Base-by-base conservation (phyloP, 2,888 invertebrate species). In the Dryobotodes eremita region DNA sequence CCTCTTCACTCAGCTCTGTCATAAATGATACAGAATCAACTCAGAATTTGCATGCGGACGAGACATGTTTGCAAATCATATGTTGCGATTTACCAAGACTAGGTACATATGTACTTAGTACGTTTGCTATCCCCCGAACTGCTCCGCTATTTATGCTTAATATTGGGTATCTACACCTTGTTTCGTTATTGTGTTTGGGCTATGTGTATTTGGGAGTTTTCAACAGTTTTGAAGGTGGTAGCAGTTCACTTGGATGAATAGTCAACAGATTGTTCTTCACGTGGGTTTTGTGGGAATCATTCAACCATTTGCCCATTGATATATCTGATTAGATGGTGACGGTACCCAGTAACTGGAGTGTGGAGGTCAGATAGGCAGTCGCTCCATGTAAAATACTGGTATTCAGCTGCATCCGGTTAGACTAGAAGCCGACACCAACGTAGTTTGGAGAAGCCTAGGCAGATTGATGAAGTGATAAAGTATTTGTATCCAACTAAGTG, bases 51-150 rank as follows among this genome's bases (percentile, higher is more conserved):
- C 92, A 92, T 91, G 89, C 77, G 88, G 86, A 90, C 90, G 92
- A 90, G 92, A 90, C 90, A 89, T 92, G 93, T 91, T 92, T 93
- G 91, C 91, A 90, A 93, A 93, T 92, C 92, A 92, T 92, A 92
- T 92, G 93, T 92, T 92, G 84, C 90, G 90, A 84, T 87, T 87
- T 88, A 87, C 88, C 80, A 81, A 85, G 84, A 82, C 83, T 85
- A 77, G 80, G 85, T 89, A 86, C 85, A 83, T 71, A 83, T 85
- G 85, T 86, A 83, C 80, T 87, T 80, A 77, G 72, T 72, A 46
- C 71, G 77, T 86, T 79, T 86, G 77, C 77, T 79, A 80, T 84
- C 20, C 59, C 15, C 61, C 17, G 42, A 75, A 69, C 72, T 75
- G 53, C 50, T 70, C 23, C 26, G 62, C 71, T 83, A 71, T 80